Evolutionary conservation across 2,888 invertebrate species (phyloP).

Genomic region (Anticlea derivata): DNA sequence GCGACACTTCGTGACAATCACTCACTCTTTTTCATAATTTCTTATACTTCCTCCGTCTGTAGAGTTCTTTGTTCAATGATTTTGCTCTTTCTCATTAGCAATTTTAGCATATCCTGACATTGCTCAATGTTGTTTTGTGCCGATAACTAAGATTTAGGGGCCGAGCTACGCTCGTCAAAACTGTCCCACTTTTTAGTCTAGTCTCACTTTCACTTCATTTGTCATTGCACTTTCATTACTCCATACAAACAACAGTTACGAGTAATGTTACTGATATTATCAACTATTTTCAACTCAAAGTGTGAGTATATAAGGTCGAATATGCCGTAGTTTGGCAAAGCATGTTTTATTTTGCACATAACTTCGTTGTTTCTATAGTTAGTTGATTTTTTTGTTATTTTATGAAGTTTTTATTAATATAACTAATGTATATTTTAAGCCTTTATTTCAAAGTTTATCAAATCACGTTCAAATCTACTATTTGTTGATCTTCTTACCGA

Average conservation of each 20-base stretch:
- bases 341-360: slow-evolving; percentile 15
- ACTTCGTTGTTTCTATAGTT: background rate
- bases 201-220: slow-evolving; percentile 50
- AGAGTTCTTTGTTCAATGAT: background rate
- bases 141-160: no score
- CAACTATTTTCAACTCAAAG: slow-evolving; percentile 17
- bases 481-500: no score
- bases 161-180: no score
- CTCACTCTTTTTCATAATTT: no score
- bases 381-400: background rate
- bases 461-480: no score
- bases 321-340: background rate
- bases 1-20: no score
- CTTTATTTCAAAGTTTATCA: no score
- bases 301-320: background rate
- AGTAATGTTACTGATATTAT: slow-evolving; percentile 16
- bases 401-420: background rate
- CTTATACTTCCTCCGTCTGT: background rate
- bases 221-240: slow-evolving; percentile 55
- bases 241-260: slow-evolving; percentile 35
- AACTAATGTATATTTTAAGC: no score
- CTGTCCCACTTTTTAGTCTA: slow-evolving; percentile 43
- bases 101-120: slow-evolving; percentile 23
- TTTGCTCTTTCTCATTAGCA: slow-evolving; percentile 23
- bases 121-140: slow-evolving; percentile 22